phyloP scores from a whole-genome alignment of 2,797 vertebrate genomes.

The Macropodus opercularis region DNA sequence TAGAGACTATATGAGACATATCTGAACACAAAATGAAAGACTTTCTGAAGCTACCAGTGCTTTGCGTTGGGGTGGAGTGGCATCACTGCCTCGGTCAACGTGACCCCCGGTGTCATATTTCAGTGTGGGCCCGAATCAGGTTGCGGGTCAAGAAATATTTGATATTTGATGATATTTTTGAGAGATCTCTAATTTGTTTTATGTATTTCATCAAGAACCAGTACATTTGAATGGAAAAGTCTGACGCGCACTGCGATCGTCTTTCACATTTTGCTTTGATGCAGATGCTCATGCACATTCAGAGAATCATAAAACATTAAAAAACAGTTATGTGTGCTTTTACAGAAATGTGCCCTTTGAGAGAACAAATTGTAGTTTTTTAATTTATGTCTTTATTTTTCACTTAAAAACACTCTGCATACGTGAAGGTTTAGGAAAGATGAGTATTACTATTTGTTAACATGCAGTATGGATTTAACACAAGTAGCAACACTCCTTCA shows the following conservation, averaged over 20 bases:
- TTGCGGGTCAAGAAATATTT: background rate
- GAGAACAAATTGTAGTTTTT: background rate
- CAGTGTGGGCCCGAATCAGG: background rate
- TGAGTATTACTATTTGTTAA: background rate
- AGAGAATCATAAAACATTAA: background rate
- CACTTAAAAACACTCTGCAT: background rate
- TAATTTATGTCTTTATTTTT: background rate
- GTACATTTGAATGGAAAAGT: background rate
- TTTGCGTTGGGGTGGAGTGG: background rate
- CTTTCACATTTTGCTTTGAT: background rate
- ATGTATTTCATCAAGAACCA: background rate
- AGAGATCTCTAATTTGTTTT: background rate
- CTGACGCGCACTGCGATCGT: background rate
- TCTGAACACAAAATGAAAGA: background rate
- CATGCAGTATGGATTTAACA: background rate
- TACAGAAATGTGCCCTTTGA: background rate
- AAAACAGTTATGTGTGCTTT: background rate
- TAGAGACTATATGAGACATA: background rate
- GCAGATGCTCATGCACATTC: background rate
- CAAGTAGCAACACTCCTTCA: background rate
- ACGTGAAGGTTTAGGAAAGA: background rate
- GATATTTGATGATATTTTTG: background rate
- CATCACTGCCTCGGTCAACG: background rate
- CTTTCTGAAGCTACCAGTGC: background rate
- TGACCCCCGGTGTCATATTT: background rate